phyloP scores from a whole-genome alignment of 64 coral and sea anemone genomes.

The Platygyra sinensis region DNA sequence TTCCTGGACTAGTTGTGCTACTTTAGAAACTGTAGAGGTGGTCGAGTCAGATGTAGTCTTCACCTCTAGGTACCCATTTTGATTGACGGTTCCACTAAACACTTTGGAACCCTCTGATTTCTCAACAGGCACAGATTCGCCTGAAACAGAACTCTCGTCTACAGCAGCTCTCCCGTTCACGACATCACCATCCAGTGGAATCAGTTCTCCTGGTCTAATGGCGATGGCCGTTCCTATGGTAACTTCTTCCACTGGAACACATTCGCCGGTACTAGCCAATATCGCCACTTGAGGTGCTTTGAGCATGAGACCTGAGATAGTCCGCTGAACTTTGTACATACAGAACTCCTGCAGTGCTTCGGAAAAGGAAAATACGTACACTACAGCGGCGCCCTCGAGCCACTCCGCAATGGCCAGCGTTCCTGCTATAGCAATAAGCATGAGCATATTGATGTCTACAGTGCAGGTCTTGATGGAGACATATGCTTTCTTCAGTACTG shows the following conservation, averaged over 20 bases:
- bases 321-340: conserved; percentile 90
- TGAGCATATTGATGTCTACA: conserved; percentile 83
- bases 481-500: conserved; percentile 74
- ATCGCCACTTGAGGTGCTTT: conserved; percentile 86
- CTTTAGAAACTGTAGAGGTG: conserved; percentile 81
- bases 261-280: conserved; percentile 76
- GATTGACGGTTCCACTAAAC: conserved; percentile 94
- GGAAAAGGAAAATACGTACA: conserved; percentile 88
- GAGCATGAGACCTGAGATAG: conserved; percentile 92
- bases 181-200: conserved; percentile 95
- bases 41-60: conserved; percentile 85
- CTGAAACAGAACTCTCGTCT: conserved; percentile 93
- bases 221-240: conserved; percentile 89
- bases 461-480: conserved; percentile 56
- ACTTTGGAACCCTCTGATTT: conserved; percentile 76
- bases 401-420: conserved; percentile 84
- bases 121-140: conserved; percentile 89
- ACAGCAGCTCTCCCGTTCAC: conserved; percentile 79
- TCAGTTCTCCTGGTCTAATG: conserved; percentile 87
- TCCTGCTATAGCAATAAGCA: conserved; percentile 84
- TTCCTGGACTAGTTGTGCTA: conserved; percentile 88
- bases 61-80: conserved; percentile 97
- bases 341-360: conserved; percentile 77
- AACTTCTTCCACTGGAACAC: conserved; percentile 77
- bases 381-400: conserved; percentile 92